phyloP scores from a whole-genome alignment of 2,797 vertebrate species.

The Dryobates pubescens region DNA sequence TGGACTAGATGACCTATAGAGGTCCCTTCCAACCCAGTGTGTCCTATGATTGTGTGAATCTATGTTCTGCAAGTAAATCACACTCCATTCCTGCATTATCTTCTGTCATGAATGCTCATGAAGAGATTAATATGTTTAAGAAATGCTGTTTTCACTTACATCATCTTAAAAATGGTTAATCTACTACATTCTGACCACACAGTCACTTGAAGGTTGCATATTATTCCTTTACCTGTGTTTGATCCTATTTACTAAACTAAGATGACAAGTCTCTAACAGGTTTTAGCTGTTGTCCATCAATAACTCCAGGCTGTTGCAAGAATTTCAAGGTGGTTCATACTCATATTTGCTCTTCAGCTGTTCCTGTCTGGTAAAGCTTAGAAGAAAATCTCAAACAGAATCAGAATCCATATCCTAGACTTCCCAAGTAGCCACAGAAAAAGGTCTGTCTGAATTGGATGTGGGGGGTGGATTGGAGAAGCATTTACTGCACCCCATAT shows the following conservation, averaged over 20 bases:
- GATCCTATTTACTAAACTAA: neutral
- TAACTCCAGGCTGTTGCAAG: neutral
- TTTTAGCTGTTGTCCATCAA: neutral
- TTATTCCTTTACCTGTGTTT: neutral
- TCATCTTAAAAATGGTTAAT: neutral
- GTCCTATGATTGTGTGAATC: too few relatives aligned
- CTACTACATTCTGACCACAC: neutral
- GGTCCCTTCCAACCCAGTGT: too few relatives aligned
- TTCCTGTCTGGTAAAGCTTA: neutral
- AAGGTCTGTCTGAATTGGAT: neutral
- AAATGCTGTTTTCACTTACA: neutral
- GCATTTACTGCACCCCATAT: neutral
- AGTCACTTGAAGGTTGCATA: neutral
- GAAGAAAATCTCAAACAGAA: neutral
- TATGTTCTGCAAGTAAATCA: neutral
- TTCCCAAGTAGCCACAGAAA: neutral
- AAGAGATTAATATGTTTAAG: neutral
- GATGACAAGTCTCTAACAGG: neutral
- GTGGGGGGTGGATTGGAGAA: neutral
- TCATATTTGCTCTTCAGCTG: neutral
- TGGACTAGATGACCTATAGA: too few relatives aligned
- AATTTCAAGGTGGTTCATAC: neutral
- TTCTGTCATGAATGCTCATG: neutral
- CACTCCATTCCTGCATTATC: neutral
- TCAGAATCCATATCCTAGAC: neutral